phyloP scores from a whole-genome alignment of 2,797 vertebrate genomes.

The Botia kubotai region DNA sequence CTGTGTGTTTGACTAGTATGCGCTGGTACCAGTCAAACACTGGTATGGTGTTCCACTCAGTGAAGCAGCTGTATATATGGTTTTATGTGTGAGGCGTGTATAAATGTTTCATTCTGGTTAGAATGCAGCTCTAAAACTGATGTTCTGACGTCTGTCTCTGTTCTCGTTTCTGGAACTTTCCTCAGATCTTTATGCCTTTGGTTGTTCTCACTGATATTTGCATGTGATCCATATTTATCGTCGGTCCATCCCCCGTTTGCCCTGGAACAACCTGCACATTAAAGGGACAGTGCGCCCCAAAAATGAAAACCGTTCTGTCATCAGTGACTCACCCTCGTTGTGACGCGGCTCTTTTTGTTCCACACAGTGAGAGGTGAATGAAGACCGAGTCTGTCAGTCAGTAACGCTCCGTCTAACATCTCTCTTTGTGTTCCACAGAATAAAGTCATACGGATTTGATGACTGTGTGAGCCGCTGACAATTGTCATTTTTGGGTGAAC shows the following conservation, averaged over 20 bases:
- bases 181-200: not conserved
- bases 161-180: not conserved
- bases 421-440: not conserved
- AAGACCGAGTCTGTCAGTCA: not conserved
- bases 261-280: too few species aligned
- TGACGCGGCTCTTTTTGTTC: not conserved
- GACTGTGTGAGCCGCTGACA: not conserved
- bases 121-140: not conserved
- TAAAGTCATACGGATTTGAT: not conserved
- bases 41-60: too few species aligned
- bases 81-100: too few species aligned
- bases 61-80: too few species aligned
- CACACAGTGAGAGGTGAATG: not conserved
- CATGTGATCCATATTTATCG: not conserved
- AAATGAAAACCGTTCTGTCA: too few species aligned
- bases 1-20: too few species aligned
- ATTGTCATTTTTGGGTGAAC: not conserved
- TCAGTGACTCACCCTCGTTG: too few species aligned
- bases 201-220: not conserved
- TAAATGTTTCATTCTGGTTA: not conserved
- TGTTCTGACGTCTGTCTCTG: not conserved
- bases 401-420: not conserved
- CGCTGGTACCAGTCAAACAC: too few species aligned
- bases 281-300: too few species aligned
- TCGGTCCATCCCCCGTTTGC: too few species aligned